These are phyloP conservation scores for Vesta saturnalis DNA, from an alignment of 2,888 invertebrate genomes.

Conservation along the genomic window DNA sequence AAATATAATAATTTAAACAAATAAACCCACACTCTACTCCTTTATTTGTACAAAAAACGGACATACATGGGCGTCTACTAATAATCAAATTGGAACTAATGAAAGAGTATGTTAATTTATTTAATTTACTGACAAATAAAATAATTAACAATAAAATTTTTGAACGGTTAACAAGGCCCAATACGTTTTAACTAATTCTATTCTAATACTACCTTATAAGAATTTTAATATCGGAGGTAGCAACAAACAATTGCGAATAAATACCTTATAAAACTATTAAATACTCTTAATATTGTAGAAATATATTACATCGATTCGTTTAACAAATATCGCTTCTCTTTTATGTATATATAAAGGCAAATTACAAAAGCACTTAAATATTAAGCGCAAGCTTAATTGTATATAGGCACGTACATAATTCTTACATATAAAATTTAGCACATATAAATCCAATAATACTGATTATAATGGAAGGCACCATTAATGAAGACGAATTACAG, in stretches of 20 bases:
- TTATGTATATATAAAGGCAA: conserved; percentile 11
- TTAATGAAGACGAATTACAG: conserved; percentile 28
- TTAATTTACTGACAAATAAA: neutral
- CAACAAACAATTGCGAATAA: conserved; percentile 9
- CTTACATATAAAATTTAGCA: conserved; percentile 28
- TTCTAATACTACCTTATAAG: neutral
- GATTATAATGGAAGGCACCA: conserved; percentile 32
- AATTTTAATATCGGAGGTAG: neutral
- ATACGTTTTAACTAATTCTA: too few relatives aligned
- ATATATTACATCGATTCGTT: conserved; percentile 22
- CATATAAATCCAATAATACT: conserved; percentile 29
- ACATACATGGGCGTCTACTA: neutral
- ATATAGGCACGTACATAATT: neutral
- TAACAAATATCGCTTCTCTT: neutral
- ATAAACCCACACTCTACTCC: neutral
- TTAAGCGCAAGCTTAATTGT: conserved; percentile 16
- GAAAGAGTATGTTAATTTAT: neutral
- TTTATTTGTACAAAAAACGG: neutral
- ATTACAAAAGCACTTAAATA: conserved; percentile 29
- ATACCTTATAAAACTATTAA: conserved; percentile 17
- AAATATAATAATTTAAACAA: neutral
- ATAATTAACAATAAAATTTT: neutral
- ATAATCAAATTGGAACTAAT: neutral
- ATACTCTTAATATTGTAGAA: conserved; percentile 19
- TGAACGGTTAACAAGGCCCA: too few relatives aligned